A percentile compares a stretch with the other conserved stretches of the same genome.
phyloP scores from a whole-genome alignment of 1,140 invertebrate species.

The Heliconius hewitsoni region DNA sequence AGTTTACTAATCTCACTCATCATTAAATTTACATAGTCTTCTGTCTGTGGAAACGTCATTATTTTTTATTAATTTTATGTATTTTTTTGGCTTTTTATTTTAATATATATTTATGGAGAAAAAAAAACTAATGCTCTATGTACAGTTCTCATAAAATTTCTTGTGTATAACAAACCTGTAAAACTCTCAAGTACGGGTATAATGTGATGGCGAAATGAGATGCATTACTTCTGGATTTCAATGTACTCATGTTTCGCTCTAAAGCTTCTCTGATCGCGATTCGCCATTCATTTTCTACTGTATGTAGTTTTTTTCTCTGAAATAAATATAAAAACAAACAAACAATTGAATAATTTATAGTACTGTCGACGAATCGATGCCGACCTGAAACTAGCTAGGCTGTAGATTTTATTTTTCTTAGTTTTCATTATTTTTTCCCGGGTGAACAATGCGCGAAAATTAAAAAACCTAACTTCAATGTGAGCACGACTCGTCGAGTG shows the following conservation, averaged over 20 bases:
- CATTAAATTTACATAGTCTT: slow-evolving; percentile 85
- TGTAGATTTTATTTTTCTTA: no score
- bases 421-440: no score
- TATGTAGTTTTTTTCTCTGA: slow-evolving; percentile 82
- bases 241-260: slow-evolving; percentile 84
- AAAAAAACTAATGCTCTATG: no score
- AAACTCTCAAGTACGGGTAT: slow-evolving; percentile 88
- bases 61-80: neutral
- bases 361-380: no score
- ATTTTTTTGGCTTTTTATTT: neutral
- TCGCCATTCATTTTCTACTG: slow-evolving; percentile 86
- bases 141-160: no score
- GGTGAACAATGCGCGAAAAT: no score
- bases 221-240: slow-evolving; percentile 79
- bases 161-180: slow-evolving; percentile 76
- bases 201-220: slow-evolving; percentile 82
- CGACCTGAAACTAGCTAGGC: no score
- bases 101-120: no score
- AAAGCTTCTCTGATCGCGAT: slow-evolving; percentile 83
- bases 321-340: slow-evolving; percentile 13
- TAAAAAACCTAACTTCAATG: no score
- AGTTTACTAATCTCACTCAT: slow-evolving; percentile 86
- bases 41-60: slow-evolving; percentile 49
- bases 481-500: no score
- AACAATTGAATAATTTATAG: no score